phyloP scores from a whole-genome alignment of 2,113 vertebrate species.

The Lycocorax pyrrhopterus region DNA sequence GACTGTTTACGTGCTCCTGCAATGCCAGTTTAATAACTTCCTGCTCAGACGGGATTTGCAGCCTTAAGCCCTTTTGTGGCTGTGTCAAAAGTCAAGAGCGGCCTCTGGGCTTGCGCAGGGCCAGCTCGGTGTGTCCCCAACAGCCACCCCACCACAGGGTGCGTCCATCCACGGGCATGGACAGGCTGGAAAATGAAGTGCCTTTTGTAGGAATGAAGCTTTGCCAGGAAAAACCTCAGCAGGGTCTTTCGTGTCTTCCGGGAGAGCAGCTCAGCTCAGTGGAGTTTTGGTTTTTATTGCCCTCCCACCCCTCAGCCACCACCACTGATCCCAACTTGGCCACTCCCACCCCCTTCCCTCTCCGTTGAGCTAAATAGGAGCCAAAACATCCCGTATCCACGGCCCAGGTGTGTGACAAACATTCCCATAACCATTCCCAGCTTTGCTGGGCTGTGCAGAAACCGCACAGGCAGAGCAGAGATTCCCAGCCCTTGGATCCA shows the following conservation, averaged over 20 bases:
- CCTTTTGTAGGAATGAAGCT: neutral
- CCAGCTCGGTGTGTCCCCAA: neutral
- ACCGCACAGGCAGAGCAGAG: rapidly evolving
- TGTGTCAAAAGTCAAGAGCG: neutral
- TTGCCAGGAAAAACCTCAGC: neutral
- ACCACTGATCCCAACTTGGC: rapidly evolving
- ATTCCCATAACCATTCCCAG: rapidly evolving
- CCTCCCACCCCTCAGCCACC: neutral
- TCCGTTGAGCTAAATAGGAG: rapidly evolving
- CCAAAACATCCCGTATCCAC: rapidly evolving
- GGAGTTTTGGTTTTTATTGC: neutral
- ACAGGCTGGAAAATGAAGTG: neutral
- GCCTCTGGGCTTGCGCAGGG: rapidly evolving
- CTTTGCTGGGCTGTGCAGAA: neutral
- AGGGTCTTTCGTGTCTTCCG: neutral
- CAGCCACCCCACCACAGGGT: neutral
- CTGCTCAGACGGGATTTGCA: conserved; percentile 39
- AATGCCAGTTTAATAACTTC: neutral
- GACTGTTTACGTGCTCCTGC: neutral
- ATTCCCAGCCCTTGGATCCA: neutral
- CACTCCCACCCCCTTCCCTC: neutral
- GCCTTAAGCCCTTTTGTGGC: neutral
- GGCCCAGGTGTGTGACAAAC: neutral
- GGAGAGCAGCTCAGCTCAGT: neutral
- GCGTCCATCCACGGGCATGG: rapidly evolving